A percentile compares a stretch with the other conserved stretches of the same genome.
phyloP scores from a whole-genome alignment of 2,113 vertebrate genomes.

The Empidonax traillii region DNA sequence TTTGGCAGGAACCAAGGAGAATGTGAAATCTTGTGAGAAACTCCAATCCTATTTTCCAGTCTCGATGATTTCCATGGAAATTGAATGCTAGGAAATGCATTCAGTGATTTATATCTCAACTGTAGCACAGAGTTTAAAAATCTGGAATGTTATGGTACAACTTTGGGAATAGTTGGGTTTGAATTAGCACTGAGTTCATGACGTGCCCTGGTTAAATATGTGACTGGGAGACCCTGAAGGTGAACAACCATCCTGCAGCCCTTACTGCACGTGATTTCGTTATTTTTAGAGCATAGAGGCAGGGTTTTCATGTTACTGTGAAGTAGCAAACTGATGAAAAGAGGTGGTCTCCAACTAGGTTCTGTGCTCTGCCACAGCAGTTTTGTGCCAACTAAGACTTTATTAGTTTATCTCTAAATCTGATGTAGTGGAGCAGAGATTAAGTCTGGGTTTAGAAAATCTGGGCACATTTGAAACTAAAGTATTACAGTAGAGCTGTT shows the following conservation, averaged over 20 bases:
- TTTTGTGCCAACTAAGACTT: neutral
- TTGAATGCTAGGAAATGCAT: neutral
- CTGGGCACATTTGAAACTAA: neutral
- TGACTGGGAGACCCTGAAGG: neutral
- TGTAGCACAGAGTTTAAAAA: neutral
- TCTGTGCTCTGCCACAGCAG: neutral
- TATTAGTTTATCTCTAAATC: neutral
- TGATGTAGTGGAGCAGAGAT: neutral
- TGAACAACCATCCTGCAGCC: neutral
- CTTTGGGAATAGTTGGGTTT: neutral
- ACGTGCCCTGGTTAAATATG: neutral
- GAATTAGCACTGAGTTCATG: neutral
- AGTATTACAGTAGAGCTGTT: neutral
- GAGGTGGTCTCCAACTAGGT: neutral
- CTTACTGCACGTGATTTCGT: neutral
- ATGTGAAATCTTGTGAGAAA: neutral
- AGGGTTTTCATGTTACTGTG: neutral
- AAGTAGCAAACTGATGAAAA: neutral
- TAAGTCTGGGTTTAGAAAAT: neutral
- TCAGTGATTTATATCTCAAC: neutral
- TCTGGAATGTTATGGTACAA: neutral
- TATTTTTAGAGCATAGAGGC: neutral
- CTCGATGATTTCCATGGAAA: neutral
- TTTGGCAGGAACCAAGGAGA: neutral
- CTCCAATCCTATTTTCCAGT: neutral